Base-by-base conservation (phyloP, 2,797 vertebrate genomes). In the Tympanoctomys barrerae region DNA sequence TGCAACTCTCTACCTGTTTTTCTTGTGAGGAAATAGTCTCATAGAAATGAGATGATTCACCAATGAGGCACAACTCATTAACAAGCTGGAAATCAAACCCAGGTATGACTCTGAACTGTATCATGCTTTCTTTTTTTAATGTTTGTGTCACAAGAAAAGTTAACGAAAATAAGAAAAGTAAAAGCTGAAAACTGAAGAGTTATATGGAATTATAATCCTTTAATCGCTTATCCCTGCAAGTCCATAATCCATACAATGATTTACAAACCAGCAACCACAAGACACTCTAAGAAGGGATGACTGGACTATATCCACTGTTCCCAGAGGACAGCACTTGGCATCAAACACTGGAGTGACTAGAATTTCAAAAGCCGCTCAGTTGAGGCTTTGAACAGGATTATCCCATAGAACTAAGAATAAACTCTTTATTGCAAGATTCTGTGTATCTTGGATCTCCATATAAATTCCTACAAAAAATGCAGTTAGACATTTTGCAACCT, bases 381-480 rank as follows among this genome's bases (percentile, higher is more conserved):
- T 68, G 42, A 87, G 52, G 64, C 73, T 94, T 94, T 64, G 57
- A 87, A 59, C 8, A 77, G 9, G 39, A 80, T 81, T 89, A 68
- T 5, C 31, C 49, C 61, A 16, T 0, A 68, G 6, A 91, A 8
- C 10, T 36, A 57, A 92, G 26, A 87, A 86, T 70, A 73, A 94
- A 81, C 42, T 71, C 49, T 83, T 39, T 79, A n/a, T 77, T 78
- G 66, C 10, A 82, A 90, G 71, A 33, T 84, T 89, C 80, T 26
- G 21, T 88, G 52, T 21, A 64, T 80, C 18, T 78, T 78, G 52
- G 89, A 91, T 28, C 19, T 81, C 80, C 89, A 24, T 64, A 71
- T 66, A 9, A 82, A 89, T 91, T 82, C 8, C 31, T 91, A 18
- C 36, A 21, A 91, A 87, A 95, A 96, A 46, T 1, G 89, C 57